phyloP scores from a whole-genome alignment of 1,140 invertebrate species.

The Batillaria attramentaria region DNA sequence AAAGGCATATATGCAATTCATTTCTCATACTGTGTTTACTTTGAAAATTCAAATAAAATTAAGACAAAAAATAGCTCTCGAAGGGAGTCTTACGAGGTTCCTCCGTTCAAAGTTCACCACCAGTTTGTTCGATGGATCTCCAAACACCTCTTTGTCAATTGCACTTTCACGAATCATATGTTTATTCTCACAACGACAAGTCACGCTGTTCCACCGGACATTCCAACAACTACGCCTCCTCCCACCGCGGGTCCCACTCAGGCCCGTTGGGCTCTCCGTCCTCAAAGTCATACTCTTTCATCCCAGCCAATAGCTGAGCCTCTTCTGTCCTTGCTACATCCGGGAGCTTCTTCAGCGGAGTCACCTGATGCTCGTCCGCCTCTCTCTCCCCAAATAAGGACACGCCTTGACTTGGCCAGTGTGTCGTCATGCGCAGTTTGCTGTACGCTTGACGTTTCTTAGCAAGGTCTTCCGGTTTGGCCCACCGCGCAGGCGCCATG shows the following conservation, averaged over 20 bases:
- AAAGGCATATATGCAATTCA: too few species aligned
- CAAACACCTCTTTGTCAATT: too few species aligned
- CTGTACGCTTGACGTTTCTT: constrained; percentile 50
- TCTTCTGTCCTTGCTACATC: constrained; percentile 42
- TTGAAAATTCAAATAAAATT: too few species aligned
- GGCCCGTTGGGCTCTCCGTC: constrained; percentile 49
- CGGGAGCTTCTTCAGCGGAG: constrained; percentile 31
- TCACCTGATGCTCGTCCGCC: constrained; percentile 17
- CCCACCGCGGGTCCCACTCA: constrained; percentile 23
- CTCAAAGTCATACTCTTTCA: constrained; percentile 50
- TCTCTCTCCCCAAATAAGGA: constrained; percentile 40
- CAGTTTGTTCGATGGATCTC: too few species aligned
- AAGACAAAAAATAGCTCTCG: too few species aligned
- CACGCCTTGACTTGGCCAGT: constrained; percentile 59
- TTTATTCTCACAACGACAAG: too few species aligned
- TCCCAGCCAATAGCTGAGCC: constrained; percentile 43
- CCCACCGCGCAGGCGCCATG: constrained; percentile 62
- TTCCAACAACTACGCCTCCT: not conserved
- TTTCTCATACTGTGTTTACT: too few species aligned
- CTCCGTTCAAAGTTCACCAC: too few species aligned
- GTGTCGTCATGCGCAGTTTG: constrained; percentile 50
- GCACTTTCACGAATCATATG: too few species aligned
- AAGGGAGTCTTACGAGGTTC: too few species aligned
- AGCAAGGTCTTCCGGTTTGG: constrained; percentile 41
- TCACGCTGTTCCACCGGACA: too few species aligned